These are phyloP conservation scores for Drosophila peninsularis DNA, from an alignment of 2,888 invertebrate genomes.

Conservation along the genomic window DNA sequence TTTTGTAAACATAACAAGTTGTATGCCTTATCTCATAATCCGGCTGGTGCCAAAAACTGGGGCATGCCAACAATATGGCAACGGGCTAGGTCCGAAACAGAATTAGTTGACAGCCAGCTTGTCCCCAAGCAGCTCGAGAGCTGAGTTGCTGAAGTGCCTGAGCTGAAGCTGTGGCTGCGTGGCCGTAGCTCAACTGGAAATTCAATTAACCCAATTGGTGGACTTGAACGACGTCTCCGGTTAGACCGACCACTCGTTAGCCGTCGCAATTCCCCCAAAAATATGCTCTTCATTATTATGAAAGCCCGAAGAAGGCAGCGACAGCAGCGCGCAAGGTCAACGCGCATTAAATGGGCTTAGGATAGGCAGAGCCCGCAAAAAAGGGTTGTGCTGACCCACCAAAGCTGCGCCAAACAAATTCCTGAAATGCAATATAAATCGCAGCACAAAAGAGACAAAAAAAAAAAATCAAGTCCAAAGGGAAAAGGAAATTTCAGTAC, in stretches of 20 bases:
- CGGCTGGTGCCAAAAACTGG: constrained; percentile 28
- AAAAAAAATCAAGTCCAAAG: constrained; percentile 24
- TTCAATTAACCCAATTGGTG: constrained; percentile 76
- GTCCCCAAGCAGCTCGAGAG: constrained; percentile 20
- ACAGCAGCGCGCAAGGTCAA: constrained; percentile 46
- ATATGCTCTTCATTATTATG: constrained; percentile 40
- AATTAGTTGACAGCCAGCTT: constrained; percentile 71
- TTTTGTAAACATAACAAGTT: constrained; percentile 40
- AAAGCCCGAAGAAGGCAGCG: constrained; percentile 22
- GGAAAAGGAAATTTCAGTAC: constrained; percentile 55
- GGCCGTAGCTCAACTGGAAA: constrained; percentile 63
- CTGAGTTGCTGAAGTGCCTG: constrained; percentile 9
- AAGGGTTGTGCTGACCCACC: constrained; percentile 50
- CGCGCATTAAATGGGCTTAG: constrained; percentile 61
- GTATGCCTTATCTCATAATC: constrained; percentile 40
- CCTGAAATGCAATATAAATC: constrained; percentile 65
- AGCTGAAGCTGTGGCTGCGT: constrained; percentile 16
- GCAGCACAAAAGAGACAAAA: constrained; percentile 35
- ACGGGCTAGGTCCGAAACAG: constrained; percentile 50
- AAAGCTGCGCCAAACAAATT: constrained; percentile 51
- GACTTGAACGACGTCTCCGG: constrained; percentile 24
- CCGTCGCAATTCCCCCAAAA: constrained; percentile 17
- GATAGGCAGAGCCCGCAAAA: constrained; percentile 19
- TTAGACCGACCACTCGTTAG: constrained; percentile 25
- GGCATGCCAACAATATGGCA: constrained; percentile 46